Conservation (phyloP, 2,888 invertebrate genomes). For the Oscheius sp. region DNA sequence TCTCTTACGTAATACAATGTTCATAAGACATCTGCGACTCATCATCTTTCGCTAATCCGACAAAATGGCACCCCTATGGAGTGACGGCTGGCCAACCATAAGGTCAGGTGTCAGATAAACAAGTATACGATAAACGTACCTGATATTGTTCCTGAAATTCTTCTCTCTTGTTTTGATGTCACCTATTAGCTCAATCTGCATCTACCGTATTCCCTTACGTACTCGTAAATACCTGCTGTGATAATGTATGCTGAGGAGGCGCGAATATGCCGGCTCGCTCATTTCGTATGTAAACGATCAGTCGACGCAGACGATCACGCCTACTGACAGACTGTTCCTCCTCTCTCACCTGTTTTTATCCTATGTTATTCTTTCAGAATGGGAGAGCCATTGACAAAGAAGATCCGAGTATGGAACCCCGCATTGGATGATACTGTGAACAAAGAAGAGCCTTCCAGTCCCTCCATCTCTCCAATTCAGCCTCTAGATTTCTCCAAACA, state of each 20-base stretch:
- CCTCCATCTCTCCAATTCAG: slow-evolving; percentile 8
- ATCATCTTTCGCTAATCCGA: slow-evolving; percentile 4
- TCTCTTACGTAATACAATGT: neutral
- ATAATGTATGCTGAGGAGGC: slow-evolving; percentile 33
- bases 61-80: neutral
- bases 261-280: slow-evolving; percentile 31
- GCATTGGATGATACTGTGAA: slow-evolving; percentile 43
- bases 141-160: too few relatives aligned
- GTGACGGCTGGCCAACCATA: too few relatives aligned
- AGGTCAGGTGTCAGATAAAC: too few relatives aligned
- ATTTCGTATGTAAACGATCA: slow-evolving; percentile 32
- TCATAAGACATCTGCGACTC: neutral
- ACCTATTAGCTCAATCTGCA: too few relatives aligned
- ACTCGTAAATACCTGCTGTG: slow-evolving; percentile 33
- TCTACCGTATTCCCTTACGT: neutral
- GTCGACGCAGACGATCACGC: slow-evolving; percentile 16
- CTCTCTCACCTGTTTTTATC: neutral
- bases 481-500: slow-evolving; percentile 21
- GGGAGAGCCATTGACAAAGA: slow-evolving; percentile 55
- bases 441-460: slow-evolving; percentile 4
- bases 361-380: slow-evolving; percentile 27
- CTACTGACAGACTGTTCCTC: slow-evolving; percentile 19
- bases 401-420: slow-evolving; percentile 61
- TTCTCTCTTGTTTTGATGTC: too few relatives aligned
- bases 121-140: too few relatives aligned